phyloP scores from a whole-genome alignment of 2,888 invertebrate genomes.

The Andrena praecox region DNA sequence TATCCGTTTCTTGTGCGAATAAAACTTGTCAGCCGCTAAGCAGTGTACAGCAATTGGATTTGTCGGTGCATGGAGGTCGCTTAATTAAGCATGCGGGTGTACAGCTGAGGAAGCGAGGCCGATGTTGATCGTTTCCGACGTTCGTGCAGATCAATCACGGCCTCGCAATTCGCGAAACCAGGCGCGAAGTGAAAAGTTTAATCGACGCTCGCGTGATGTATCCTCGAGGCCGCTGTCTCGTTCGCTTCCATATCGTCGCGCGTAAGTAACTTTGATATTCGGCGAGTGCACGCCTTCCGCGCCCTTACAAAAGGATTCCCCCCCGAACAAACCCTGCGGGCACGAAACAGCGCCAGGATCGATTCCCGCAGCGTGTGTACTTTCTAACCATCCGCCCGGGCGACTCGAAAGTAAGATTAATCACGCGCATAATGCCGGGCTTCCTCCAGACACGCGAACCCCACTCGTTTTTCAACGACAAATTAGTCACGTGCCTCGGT shows the following conservation, averaged over 20 bases:
- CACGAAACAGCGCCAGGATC: conserved; percentile 58
- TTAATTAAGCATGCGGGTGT: conserved; percentile 15
- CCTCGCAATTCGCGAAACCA: conserved; percentile 51
- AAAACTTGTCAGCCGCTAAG: not conserved
- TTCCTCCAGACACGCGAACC: conserved; percentile 56
- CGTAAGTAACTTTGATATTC: conserved; percentile 71
- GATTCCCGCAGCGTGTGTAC: conserved; percentile 52
- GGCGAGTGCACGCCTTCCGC: conserved; percentile 60
- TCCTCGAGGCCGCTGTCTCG: conserved; percentile 35
- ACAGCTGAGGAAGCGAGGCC: conserved; percentile 19
- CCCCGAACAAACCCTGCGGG: conserved; percentile 51
- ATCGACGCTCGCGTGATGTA: conserved; percentile 62
- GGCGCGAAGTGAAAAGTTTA: conserved; percentile 64
- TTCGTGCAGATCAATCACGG: conserved; percentile 61
- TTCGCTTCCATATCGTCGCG: conserved; percentile 49
- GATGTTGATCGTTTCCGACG: conserved; percentile 41
- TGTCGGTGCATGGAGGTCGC: conserved; percentile 12
- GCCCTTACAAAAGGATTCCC: conserved; percentile 72
- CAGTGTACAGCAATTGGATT: not conserved
- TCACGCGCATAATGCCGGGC: conserved; percentile 46
- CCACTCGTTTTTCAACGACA: conserved; percentile 59
- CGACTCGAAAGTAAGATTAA: conserved; percentile 62
- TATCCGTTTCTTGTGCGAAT: not conserved
- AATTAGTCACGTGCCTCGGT: conserved; percentile 56
- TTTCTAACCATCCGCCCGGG: conserved; percentile 54